Conservation (phyloP, 2,888 invertebrate genomes). For the Pandemis heparana region DNA sequence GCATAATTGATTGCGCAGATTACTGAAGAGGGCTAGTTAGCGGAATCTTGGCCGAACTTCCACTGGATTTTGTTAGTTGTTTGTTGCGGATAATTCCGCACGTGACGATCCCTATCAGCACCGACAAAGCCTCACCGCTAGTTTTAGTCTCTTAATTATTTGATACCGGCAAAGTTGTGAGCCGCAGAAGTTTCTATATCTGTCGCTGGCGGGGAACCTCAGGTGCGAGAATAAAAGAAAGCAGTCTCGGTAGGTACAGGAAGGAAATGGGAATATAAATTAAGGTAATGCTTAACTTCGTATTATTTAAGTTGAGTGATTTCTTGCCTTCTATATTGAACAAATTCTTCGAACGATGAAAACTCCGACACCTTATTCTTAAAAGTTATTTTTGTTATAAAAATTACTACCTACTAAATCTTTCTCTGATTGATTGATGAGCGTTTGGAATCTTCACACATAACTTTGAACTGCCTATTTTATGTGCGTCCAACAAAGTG, state of each 20-base stretch:
- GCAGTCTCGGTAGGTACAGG: neutral
- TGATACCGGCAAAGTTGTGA: neutral
- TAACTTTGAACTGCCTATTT: too few relatives aligned
- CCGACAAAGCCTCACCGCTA: neutral
- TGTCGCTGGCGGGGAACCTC: neutral
- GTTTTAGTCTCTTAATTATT: constrained; percentile 13
- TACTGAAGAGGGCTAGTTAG: constrained; percentile 31
- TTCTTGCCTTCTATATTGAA: neutral
- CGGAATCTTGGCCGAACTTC: constrained; percentile 19
- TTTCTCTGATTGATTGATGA: too few relatives aligned
- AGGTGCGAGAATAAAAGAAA: neutral
- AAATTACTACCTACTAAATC: too few relatives aligned
- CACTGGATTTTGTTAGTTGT: constrained; percentile 27
- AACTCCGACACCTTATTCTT: neutral
- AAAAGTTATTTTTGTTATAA: too few relatives aligned
- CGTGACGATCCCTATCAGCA: constrained; percentile 2
- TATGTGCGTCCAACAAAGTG: too few relatives aligned
- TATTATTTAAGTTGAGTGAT: neutral
- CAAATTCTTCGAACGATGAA: neutral
- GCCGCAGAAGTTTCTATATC: neutral
- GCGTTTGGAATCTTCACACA: too few relatives aligned
- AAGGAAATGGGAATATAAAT: neutral
- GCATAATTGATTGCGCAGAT: constrained; percentile 21
- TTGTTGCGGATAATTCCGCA: constrained; percentile 7
- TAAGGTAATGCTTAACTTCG: neutral